phyloP scores from a whole-genome alignment of 2,888 invertebrate species.

The Heliconius charithonia region DNA sequence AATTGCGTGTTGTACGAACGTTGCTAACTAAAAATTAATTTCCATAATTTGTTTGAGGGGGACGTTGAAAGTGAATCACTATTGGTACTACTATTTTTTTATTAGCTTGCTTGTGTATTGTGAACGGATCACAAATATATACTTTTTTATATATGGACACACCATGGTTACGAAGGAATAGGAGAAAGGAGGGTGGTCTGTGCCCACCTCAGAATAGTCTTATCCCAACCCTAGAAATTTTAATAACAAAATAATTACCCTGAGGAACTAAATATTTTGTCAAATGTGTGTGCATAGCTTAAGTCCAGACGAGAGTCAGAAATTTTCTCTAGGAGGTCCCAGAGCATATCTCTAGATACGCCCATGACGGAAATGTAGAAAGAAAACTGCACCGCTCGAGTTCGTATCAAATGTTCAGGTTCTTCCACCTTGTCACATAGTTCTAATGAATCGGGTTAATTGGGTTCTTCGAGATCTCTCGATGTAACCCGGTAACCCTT shows the following conservation, averaged over 20 bases:
- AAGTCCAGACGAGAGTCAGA: too few relatives aligned
- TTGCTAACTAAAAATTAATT: constrained; percentile 32
- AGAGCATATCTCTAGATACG: too few relatives aligned
- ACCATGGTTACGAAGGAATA: background rate
- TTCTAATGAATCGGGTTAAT: constrained; percentile 13
- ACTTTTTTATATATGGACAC: background rate
- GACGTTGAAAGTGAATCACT: constrained; percentile 10
- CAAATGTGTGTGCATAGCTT: too few relatives aligned
- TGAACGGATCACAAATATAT: background rate
- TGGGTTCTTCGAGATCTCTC: background rate
- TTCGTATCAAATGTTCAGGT: constrained; percentile 10
- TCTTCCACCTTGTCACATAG: background rate
- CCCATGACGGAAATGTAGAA: background rate
- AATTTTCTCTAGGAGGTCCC: too few relatives aligned
- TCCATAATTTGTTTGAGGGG: constrained; percentile 4
- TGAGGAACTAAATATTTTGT: too few relatives aligned
- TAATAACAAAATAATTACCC: too few relatives aligned
- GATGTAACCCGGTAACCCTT: background rate
- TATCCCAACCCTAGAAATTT: too few relatives aligned
- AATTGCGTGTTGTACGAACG: constrained; percentile 37
- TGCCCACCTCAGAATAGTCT: too few relatives aligned
- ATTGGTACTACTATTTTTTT: background rate
- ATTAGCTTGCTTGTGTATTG: constrained; percentile 5
- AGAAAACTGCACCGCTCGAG: background rate
- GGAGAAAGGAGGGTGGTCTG: too few relatives aligned